phyloP scores from a whole-genome alignment of 35 echinoderm and acorn worm genomes.

The Patiria miniata region DNA sequence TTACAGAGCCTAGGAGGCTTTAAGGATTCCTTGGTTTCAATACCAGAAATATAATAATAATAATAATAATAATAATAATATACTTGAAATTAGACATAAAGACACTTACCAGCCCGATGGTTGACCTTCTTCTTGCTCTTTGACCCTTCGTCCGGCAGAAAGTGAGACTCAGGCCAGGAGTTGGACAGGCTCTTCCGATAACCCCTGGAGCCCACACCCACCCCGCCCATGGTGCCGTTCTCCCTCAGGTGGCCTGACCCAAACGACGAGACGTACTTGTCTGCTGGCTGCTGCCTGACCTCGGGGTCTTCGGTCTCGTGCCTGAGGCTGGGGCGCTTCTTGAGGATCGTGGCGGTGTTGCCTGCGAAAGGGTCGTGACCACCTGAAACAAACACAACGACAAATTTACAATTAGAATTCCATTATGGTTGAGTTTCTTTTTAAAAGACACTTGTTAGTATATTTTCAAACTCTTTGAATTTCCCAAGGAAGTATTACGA shows the following conservation, averaged over 20 bases:
- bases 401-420: neutral
- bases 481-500: no score
- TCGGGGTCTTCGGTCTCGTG: constrained; percentile 39
- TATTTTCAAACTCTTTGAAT: no score
- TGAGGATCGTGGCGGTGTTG: constrained; percentile 56
- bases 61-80: no score
- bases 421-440: neutral
- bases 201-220: neutral
- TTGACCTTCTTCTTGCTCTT: constrained; percentile 46
- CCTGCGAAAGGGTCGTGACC: constrained; percentile 62
- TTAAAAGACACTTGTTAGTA: no score
- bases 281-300: neutral
- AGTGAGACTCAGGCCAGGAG: constrained; percentile 52
- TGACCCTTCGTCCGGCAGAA: constrained; percentile 29
- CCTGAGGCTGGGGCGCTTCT: constrained; percentile 33
- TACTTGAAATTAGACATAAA: no score
- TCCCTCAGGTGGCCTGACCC: constrained; percentile 4
- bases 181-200: constrained; percentile 49
- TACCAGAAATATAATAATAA: no score
- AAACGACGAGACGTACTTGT: constrained; percentile 38
- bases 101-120: constrained; percentile 22
- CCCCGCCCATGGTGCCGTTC: neutral
- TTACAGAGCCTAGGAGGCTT: no score
- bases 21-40: no score
- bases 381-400: constrained; percentile 18